Evolutionary conservation across 2,888 invertebrate genomes (phyloP), one percentile per base, ranked within the genome.

Genomic region (Fabriciana adippe): DNA sequence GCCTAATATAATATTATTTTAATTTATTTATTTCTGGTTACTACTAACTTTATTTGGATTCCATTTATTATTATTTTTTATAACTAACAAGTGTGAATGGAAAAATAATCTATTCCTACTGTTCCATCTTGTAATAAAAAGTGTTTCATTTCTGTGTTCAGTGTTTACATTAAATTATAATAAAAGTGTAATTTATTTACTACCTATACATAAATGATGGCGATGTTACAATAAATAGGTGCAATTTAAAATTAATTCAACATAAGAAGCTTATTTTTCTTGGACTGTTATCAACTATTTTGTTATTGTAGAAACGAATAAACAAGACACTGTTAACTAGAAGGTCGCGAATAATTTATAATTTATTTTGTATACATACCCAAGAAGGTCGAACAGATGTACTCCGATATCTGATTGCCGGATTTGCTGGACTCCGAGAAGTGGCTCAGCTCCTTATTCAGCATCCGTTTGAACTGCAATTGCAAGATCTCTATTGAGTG

Each of bases 371-470:
- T 76, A 63, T 73, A 94, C 97, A 97, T 93, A 99, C 99, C 99
- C 93, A 99, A 96, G 94, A 99, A 99, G 80, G 99, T 99, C 80
- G 97, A 97, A 94, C 99, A 99, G 93, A 99, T 98, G 94, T 98
- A 99, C 92, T 99, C 99, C 70, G 99, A 99, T 89, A 99, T 99
- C 94, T 99, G 99, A 93, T 99, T 99, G 83, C 99, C 99, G 78
- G 99, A 99, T 93, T 97, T 98, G 94, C 98, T 99, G 76, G 99
- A 98, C 92, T 99, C 99, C 74, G 99, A 99, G 94, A 99, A 99
- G 92, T 99, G 99, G 85, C 98, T 98, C 84, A 99, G 94, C 93
- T 99, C 99, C 94, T 99, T 98, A 94, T 99, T 99, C 91, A 99
- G 95, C 99, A 99, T 99, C 88, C 99, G 96, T 93, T 99, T 99